Evolutionary conservation across 2,113 vertebrate species (phyloP).

Genomic region (Macroglossus sobrinus): DNA sequence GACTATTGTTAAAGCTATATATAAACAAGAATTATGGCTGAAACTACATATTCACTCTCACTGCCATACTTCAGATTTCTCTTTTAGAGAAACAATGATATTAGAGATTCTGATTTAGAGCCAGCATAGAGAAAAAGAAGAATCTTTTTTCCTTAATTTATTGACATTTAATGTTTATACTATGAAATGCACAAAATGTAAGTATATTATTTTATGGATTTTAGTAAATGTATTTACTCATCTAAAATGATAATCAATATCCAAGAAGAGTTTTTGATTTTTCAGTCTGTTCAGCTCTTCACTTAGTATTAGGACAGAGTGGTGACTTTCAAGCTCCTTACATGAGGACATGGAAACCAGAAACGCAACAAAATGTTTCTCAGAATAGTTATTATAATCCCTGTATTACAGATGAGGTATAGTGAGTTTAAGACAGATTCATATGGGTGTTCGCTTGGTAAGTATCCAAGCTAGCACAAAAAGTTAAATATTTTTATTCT

Average conservation of each 20-base stretch:
- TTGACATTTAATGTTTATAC: background rate
- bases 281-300: background rate
- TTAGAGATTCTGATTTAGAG: background rate
- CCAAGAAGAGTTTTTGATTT: background rate
- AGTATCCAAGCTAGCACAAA: background rate
- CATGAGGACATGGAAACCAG: background rate
- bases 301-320: background rate
- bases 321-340: background rate
- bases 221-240: background rate
- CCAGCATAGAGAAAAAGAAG: background rate
- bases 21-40: background rate
- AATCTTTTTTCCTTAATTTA: background rate
- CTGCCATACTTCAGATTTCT: background rate
- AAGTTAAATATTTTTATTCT: background rate
- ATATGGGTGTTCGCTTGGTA: background rate
- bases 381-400: background rate
- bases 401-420: background rate
- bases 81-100: background rate
- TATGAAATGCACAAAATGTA: background rate
- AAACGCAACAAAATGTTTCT: background rate
- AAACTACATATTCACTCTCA: background rate
- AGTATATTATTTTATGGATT: background rate
- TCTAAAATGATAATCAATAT: background rate
- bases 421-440: background rate
- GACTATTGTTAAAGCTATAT: background rate